These are phyloP conservation scores for Aphelenchoides fujianensis DNA, from an alignment of 1,140 invertebrate species.

Conservation along the genomic window DNA sequence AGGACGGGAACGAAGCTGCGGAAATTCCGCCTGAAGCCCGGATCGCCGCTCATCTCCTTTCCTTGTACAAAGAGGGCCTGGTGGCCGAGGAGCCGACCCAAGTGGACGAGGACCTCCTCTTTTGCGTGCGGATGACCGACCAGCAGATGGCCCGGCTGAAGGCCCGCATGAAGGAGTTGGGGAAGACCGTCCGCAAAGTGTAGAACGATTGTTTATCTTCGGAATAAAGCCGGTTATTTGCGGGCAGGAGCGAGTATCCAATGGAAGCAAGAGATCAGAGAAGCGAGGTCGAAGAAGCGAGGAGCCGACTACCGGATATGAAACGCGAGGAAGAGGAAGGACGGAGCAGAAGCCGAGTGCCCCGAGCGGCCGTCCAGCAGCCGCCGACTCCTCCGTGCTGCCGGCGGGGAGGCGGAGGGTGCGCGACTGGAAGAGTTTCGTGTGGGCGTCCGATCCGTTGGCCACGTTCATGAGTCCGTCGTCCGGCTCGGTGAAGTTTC, in stretches of 20 bases:
- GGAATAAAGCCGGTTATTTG: no score
- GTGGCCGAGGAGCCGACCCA: conserved; percentile 33
- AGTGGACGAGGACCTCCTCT: conserved; percentile 41
- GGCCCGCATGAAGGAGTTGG: background rate
- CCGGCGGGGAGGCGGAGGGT: conserved; percentile 9
- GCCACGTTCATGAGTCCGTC: background rate
- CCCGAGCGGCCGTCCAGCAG: background rate
- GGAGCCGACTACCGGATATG: conserved; percentile 7
- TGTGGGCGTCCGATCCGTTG: background rate
- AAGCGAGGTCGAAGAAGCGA: background rate
- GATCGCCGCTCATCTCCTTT: conserved; percentile 35
- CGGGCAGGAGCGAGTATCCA: no score
- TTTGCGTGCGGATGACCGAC: conserved; percentile 48
- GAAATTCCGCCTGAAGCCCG: conserved; percentile 25
- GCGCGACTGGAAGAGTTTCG: background rate
- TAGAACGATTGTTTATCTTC: conserved; percentile 4
- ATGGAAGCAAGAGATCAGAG: background rate
- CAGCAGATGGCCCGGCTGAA: conserved; percentile 31
- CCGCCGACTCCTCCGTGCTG: background rate
- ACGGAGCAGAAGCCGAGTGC: background rate
- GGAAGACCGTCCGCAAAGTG: background rate
- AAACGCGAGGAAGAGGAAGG: background rate
- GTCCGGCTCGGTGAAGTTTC: conserved; percentile 11
- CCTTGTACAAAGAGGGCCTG: conserved; percentile 42
- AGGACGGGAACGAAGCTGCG: conserved; percentile 30